Evolutionary conservation across 2,888 invertebrate species (phyloP), one percentile per base, ranked within the genome.

Genomic region (Brachypalpus laphriformis): DNA sequence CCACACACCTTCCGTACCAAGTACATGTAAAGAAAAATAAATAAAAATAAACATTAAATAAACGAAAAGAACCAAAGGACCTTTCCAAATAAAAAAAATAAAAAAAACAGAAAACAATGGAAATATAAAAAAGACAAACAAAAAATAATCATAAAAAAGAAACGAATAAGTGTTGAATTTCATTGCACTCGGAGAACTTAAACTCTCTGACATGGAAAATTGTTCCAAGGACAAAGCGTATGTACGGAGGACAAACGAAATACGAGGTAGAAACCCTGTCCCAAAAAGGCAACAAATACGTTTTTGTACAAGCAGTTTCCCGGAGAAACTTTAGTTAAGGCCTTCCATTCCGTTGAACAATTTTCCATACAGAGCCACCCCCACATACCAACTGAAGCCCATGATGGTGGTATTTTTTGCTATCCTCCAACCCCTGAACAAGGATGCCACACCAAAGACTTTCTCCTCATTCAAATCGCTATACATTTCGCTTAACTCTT

Each of bases 361-460:
- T 85, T 81, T 76, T 9, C 81, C 85, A 85, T 81, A 59, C 49
- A 54, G 31, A 57, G 72, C 37, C 31, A 11, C 42, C 49, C 51
- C 47, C 68, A 88, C 90, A 89, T 91, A 94, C 95, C 94, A 94
- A 87, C 93, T 92, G 78, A 92, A 90, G 16, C 93, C 91, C 89
- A 94, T 93, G 87, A 94, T 91, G 54, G 92, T 88, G 1, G 94
- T 94, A 87, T 93, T 93, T 22, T 92, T 90, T 3, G 94, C 93
- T 87, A 95, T 90, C 86, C 92, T 92, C 92, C 92, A 93, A 16
- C 93, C 93, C 54, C 93, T 93, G 90, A 95, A 94, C 74, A 95
- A 90, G 57, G 93, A 93, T 28, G 94, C 90, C 25, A 93, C 91
- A 34, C 94, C 94, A 78, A 93, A 93, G 59, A 92, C 92, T 65